A percentile compares a stretch with the other conserved stretches of the same genome.
phyloP scores from a whole-genome alignment of 2,888 invertebrate genomes.

The Drosophila diplacantha region DNA sequence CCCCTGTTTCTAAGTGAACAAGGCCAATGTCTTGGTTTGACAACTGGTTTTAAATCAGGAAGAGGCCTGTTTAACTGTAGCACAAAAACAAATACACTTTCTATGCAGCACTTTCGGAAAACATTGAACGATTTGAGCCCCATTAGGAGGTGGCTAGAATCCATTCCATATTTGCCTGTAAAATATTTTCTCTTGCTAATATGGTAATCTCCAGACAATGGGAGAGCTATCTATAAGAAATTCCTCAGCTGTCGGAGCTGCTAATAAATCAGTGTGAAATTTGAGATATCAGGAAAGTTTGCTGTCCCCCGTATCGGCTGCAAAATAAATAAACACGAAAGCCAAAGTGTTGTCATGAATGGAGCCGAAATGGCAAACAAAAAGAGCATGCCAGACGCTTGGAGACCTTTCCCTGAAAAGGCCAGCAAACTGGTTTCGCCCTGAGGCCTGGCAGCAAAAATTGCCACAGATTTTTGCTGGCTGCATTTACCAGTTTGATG shows the following conservation, averaged over 20 bases:
- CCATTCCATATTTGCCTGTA: neutral
- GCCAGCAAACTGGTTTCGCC: constrained; percentile 56
- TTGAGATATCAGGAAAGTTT: constrained; percentile 19
- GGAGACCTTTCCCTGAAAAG: constrained; percentile 48
- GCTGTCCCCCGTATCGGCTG: constrained; percentile 7
- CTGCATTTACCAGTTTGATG: constrained; percentile 39
- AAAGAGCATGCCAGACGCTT: constrained; percentile 13
- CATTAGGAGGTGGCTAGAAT: neutral
- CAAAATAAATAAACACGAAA: constrained; percentile 11
- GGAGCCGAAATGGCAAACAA: constrained; percentile 19
- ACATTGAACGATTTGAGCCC: neutral
- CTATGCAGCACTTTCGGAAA: neutral
- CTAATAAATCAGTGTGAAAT: constrained; percentile 27
- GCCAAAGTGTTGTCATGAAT: constrained; percentile 18
- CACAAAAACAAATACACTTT: constrained; percentile 1
- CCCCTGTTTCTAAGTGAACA: too few species aligned
- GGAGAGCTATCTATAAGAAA: constrained; percentile 2
- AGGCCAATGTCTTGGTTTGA: constrained; percentile 33
- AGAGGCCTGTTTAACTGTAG: neutral
- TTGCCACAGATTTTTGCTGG: constrained; percentile 18
- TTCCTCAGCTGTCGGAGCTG: constrained; percentile 8
- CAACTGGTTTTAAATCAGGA: constrained; percentile 33
- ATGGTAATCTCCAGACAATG: neutral
- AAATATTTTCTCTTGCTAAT: constrained; percentile 9
- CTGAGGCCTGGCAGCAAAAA: constrained; percentile 23